These are phyloP conservation scores for Melanostigma gelatinosum DNA, from an alignment of 2,113 vertebrate species.

Conservation along the genomic window DNA sequence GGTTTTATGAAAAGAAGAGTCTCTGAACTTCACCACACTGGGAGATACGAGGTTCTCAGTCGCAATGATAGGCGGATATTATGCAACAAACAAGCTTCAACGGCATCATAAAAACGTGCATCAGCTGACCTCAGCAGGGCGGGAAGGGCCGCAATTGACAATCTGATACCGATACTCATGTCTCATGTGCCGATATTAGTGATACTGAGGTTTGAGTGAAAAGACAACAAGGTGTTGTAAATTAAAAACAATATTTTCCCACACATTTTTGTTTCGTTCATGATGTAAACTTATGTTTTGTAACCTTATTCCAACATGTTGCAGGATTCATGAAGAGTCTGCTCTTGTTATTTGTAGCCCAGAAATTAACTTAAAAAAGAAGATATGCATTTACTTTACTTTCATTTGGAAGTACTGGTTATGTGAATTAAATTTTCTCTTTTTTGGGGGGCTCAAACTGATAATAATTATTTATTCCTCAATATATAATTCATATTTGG, in stretches of 20 bases:
- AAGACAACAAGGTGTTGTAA: background rate
- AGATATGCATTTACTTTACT: background rate
- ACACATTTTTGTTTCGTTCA: background rate
- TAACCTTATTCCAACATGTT: background rate
- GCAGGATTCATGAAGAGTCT: background rate
- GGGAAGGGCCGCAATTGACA: background rate
- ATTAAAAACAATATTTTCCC: background rate
- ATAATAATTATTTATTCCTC: background rate
- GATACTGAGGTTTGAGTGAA: background rate
- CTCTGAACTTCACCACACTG: background rate
- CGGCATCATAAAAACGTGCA: background rate
- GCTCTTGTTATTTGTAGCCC: background rate
- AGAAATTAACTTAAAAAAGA: background rate
- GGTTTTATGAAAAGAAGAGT: background rate
- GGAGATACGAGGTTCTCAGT: conserved; percentile 1
- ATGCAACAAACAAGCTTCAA: background rate
- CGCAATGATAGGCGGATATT: background rate
- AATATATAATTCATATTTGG: background rate
- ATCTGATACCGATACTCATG: background rate
- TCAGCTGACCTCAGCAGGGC: background rate
- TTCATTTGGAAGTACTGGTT: background rate
- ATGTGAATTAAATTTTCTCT: background rate
- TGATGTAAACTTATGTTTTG: background rate
- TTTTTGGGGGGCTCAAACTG: background rate
- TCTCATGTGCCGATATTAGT: background rate